Percentiles rank a stretch among this genome's conserved stretches.
Conservation (phyloP, 1,140 invertebrate species). For the Conopomorpha cramerella region DNA sequence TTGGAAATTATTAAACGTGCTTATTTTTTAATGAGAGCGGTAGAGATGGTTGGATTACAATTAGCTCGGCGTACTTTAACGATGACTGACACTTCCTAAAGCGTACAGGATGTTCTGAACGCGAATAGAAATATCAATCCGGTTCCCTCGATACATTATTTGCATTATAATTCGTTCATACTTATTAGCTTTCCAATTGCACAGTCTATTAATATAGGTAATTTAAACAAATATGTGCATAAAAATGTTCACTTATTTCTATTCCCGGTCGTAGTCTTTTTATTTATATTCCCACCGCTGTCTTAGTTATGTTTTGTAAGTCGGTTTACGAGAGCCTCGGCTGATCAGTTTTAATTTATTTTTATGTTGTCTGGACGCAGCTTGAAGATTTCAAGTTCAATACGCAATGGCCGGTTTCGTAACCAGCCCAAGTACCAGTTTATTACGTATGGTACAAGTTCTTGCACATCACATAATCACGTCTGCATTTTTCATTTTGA, state of each 20-base stretch:
- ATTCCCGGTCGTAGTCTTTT: neutral
- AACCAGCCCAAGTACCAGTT: conserved; percentile 18
- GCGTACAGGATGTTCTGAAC: too few relatives aligned
- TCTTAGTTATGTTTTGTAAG: too few relatives aligned
- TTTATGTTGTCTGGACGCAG: conserved; percentile 7
- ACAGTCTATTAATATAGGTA: conserved; percentile 27
- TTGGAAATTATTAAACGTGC: conserved; percentile 14
- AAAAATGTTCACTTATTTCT: neutral
- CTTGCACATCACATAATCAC: conserved; percentile 21
- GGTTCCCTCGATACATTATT: too few relatives aligned
- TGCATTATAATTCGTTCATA: too few relatives aligned
- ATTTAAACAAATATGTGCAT: neutral
- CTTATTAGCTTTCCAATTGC: conserved; percentile 47
- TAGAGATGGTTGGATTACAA: neutral
- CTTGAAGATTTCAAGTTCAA: conserved; percentile 20
- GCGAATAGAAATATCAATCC: too few relatives aligned
- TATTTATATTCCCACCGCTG: too few relatives aligned
- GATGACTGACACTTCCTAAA: too few relatives aligned
- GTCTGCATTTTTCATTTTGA: conserved; percentile 13
- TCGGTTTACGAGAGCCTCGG: neutral
- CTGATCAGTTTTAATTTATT: conserved; percentile 2
- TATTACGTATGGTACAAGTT: conserved; percentile 21
- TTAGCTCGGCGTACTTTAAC: conserved; percentile 16
- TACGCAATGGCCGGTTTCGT: conserved; percentile 27
- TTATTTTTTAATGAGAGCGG: conserved; percentile 5